A percentile compares a stretch with the other conserved stretches of the same genome.
Evolutionary conservation across 2,113 vertebrate species (phyloP).

Genomic region (Sylvilagus bachmani): DNA sequence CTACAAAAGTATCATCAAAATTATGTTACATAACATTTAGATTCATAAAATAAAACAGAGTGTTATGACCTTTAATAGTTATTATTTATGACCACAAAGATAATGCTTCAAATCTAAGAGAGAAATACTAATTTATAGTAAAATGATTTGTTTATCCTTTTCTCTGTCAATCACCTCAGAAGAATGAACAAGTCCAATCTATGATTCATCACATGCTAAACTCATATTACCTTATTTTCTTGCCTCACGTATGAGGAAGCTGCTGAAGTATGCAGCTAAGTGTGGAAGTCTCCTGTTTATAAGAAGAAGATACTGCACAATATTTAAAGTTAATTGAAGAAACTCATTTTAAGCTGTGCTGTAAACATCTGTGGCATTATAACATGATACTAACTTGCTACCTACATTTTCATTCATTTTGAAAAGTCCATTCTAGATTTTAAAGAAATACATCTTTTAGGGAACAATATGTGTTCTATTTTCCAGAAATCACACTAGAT

Average conservation of each 20-base stretch:
- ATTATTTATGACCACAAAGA: background rate
- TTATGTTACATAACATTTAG: background rate
- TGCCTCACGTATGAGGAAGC: background rate
- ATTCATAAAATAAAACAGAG: background rate
- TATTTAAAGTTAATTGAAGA: background rate
- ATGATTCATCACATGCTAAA: background rate
- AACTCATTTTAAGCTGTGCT: background rate
- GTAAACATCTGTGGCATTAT: background rate
- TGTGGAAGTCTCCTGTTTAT: background rate
- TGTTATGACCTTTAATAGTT: background rate
- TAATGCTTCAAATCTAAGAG: background rate
- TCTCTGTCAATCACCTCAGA: background rate
- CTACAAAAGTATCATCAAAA: background rate
- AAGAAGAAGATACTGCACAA: background rate
- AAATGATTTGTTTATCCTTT: background rate
- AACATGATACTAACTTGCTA: background rate
- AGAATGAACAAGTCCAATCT: background rate
- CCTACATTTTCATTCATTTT: background rate
- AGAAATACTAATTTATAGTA: background rate
- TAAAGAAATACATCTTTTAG: background rate
- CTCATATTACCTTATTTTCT: background rate
- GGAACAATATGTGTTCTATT: background rate
- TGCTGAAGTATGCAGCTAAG: background rate
- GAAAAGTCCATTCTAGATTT: background rate
- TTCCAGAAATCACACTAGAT: background rate